These are phyloP conservation scores for Cheilosia impressa DNA, from an alignment of 2,888 invertebrate genomes.

Conservation along the genomic window DNA sequence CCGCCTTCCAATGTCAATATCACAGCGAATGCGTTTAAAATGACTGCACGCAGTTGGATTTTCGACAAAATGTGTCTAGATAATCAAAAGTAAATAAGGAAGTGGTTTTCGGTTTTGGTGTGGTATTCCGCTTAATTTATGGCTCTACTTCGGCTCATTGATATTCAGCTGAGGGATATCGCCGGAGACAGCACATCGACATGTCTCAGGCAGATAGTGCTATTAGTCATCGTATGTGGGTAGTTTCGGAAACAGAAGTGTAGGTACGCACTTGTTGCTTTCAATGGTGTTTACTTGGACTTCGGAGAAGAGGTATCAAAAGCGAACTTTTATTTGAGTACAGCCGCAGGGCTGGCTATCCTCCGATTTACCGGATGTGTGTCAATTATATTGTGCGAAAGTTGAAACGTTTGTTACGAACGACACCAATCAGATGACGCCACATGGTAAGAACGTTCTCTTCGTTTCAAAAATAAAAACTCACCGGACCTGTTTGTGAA, in stretches of 20 bases:
- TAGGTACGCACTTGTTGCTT: conserved; percentile 13
- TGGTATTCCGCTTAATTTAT: conserved; percentile 39
- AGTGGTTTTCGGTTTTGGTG: conserved; percentile 46
- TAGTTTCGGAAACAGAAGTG: conserved; percentile 41
- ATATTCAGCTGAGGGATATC: conserved; percentile 36
- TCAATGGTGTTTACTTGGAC: conserved; percentile 19
- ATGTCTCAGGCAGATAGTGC: conserved; percentile 8
- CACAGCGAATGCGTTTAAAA: conserved; percentile 54
- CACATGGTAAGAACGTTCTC: too few species aligned
- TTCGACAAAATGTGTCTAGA: conserved; percentile 67
- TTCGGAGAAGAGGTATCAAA: background rate
- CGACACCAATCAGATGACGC: too few species aligned
- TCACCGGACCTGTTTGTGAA: too few species aligned
- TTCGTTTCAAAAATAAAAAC: too few species aligned
- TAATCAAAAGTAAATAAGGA: conserved; percentile 70
- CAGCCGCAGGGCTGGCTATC: background rate
- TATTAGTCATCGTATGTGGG: conserved; percentile 52
- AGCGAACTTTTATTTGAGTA: background rate
- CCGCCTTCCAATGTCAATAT: conserved; percentile 72
- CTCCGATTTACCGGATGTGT: too few species aligned
- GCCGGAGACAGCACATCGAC: background rate
- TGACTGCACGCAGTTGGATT: conserved; percentile 62
- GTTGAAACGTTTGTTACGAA: too few species aligned
- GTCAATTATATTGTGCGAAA: too few species aligned
- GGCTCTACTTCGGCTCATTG: conserved; percentile 58